phyloP scores from a whole-genome alignment of 2,888 invertebrate genomes.

The Dinocampus coccinellae region DNA sequence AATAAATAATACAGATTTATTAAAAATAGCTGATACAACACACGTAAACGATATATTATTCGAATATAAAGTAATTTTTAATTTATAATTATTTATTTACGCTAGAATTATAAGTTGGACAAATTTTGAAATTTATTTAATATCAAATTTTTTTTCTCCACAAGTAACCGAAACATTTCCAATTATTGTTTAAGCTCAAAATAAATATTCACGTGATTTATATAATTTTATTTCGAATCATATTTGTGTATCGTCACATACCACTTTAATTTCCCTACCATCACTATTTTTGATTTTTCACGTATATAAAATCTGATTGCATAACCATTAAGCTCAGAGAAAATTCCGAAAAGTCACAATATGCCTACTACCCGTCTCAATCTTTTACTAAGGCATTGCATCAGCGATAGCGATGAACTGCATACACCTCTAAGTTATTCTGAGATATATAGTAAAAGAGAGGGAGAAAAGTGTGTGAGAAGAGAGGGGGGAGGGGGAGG shows the following conservation, averaged over 20 bases:
- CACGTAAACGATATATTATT: conserved; percentile 11
- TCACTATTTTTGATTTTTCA: conserved; percentile 28
- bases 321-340: conserved; percentile 57
- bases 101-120: conserved; percentile 26
- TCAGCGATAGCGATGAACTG: conserved; percentile 51
- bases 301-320: conserved; percentile 45
- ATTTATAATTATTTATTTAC: conserved; percentile 6
- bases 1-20: neutral
- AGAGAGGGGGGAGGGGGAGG: neutral
- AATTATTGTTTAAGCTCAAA: neutral
- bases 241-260: neutral
- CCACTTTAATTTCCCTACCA: conserved; percentile 32
- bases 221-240: neutral
- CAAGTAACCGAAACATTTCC: neutral
- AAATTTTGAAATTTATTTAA: conserved; percentile 39
- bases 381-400: conserved; percentile 37
- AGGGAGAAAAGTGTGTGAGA: conserved; percentile 6
- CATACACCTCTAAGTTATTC: conserved; percentile 69
- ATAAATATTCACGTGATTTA: neutral
- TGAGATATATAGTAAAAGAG: conserved; percentile 51
- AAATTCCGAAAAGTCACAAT: conserved; percentile 60
- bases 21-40: neutral
- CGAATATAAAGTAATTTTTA: conserved; percentile 10
- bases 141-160: conserved; percentile 49
- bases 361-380: conserved; percentile 56